Conservation (phyloP, 2,797 vertebrate genomes). For the Notolabrus celidotus region DNA sequence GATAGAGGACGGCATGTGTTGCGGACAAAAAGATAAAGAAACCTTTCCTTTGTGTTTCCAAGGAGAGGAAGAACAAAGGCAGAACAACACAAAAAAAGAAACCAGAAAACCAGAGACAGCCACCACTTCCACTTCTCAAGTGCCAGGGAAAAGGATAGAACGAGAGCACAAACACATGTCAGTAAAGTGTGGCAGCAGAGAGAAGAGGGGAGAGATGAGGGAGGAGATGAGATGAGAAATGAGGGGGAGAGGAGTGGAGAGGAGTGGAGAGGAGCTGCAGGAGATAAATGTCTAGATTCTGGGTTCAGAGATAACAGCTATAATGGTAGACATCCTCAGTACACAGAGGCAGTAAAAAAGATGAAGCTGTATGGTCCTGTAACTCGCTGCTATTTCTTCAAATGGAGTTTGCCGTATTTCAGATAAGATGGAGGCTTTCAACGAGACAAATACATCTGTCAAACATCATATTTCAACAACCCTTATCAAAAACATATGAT, state of each 20-base stretch:
- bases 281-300: conserved; percentile 66
- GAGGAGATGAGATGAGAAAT: conserved; percentile 37
- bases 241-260: conserved; percentile 13
- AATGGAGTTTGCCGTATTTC: conserved; percentile 30
- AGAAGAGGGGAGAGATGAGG: conserved; percentile 46
- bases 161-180: conserved; percentile 62
- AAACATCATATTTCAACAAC: conserved; percentile 3
- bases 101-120: conserved; percentile 48
- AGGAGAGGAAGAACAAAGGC: conserved; percentile 65
- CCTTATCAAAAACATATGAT: background rate
- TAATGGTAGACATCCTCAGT: conserved; percentile 56
- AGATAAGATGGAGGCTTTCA: conserved; percentile 10
- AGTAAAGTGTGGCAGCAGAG: conserved; percentile 57
- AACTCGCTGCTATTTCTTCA: conserved; percentile 37
- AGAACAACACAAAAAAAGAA: conserved; percentile 14
- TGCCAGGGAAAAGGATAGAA: conserved; percentile 58
- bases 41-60: conserved; percentile 44
- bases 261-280: conserved; percentile 40
- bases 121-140: conserved; percentile 62
- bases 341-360: conserved; percentile 51
- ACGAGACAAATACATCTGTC: conserved; percentile 11
- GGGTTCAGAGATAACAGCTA: conserved; percentile 58
- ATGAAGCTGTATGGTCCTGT: conserved; percentile 37
- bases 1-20: conserved; percentile 53
- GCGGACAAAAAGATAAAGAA: conserved; percentile 43